These are phyloP conservation scores for Limnephilus lunatus DNA, from an alignment of 2,888 invertebrate species.

Conservation along the genomic window DNA sequence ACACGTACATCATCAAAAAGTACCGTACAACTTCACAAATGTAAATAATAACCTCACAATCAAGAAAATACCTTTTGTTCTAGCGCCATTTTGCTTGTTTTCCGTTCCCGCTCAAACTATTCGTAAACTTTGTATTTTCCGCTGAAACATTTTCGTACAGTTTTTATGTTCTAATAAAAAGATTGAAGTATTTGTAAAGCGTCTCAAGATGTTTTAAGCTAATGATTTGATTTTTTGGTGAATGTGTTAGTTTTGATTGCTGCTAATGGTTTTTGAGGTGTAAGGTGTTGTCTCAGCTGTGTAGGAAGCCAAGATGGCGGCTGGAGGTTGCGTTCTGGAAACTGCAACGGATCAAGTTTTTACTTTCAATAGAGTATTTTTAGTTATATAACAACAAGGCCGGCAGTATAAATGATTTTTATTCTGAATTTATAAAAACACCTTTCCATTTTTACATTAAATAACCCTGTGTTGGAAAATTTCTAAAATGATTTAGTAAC, in stretches of 20 bases:
- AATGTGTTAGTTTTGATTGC: neutral
- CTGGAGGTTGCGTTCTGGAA: constrained; percentile 13
- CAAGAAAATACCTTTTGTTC: neutral
- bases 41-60: neutral
- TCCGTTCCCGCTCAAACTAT: neutral
- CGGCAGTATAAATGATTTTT: too few relatives aligned
- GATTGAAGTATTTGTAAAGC: neutral
- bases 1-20: neutral
- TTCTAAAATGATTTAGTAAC: too few relatives aligned
- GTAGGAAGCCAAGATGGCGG: constrained; percentile 57
- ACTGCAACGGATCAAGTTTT: constrained; percentile 50
- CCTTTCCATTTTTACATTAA: too few relatives aligned
- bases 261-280: neutral
- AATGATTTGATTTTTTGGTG: neutral
- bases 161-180: neutral
- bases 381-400: neutral
- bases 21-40: neutral
- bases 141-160: neutral
- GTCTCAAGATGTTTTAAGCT: neutral
- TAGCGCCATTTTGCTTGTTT: neutral
- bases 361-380: constrained; percentile 52
- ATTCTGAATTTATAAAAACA: too few relatives aligned
- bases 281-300: constrained; percentile 36
- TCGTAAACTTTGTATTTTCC: neutral
- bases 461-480: too few relatives aligned